These are phyloP conservation scores for Esox niger DNA, from an alignment of 2,113 vertebrate species.

Conservation along the genomic window DNA sequence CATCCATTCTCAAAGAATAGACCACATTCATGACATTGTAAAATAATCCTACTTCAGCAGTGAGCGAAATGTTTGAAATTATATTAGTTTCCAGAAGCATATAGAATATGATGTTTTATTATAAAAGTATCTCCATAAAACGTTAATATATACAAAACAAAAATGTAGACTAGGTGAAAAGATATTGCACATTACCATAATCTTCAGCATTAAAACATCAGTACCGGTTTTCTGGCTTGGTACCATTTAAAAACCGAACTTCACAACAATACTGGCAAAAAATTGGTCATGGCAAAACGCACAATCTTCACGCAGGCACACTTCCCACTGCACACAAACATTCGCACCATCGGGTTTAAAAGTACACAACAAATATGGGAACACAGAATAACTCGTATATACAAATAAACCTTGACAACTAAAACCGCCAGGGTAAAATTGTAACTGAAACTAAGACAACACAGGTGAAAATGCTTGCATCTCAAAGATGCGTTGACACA, in stretches of 20 bases:
- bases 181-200: conserved; percentile 38
- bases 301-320: conserved; percentile 15
- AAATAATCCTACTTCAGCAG: background rate
- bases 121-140: conserved; percentile 67
- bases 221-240: conserved; percentile 83
- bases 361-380: conserved; percentile 24
- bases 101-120: conserved; percentile 59
- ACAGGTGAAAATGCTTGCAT: conserved; percentile 22
- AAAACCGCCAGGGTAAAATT: conserved; percentile 20
- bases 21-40: too few species aligned
- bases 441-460: conserved; percentile 22
- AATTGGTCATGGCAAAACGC: conserved; percentile 38
- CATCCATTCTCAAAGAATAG: too few species aligned
- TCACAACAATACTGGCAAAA: conserved; percentile 82
- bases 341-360: conserved; percentile 10
- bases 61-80: background rate
- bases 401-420: conserved; percentile 18
- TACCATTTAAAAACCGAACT: conserved; percentile 88
- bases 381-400: conserved; percentile 28
- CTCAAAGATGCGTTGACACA: too few species aligned
- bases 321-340: conserved; percentile 24
- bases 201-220: conserved; percentile 81
- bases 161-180: conserved; percentile 53
- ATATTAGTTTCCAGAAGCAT: background rate
- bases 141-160: conserved; percentile 74